phyloP scores from a whole-genome alignment of 2,797 vertebrate species.

The Danio tinwini region DNA sequence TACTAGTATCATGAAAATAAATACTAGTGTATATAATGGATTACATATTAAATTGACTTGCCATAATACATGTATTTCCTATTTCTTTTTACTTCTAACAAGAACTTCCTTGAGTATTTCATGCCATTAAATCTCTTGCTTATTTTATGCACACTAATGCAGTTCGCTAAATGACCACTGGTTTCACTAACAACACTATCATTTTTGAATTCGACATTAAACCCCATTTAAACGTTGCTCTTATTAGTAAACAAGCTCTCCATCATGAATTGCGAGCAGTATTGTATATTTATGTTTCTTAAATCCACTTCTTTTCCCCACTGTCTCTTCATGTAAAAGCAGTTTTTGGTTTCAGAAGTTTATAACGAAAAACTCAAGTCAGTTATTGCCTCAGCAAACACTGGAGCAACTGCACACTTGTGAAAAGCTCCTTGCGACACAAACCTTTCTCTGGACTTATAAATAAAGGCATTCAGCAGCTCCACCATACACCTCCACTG shows the following conservation, averaged over 20 bases:
- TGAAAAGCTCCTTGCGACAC: slow-evolving; percentile 42
- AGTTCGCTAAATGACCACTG: no score
- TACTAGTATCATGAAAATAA: no score
- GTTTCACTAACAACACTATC: no score
- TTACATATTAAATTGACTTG: no score
- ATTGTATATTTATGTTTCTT: background rate
- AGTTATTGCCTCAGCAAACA: slow-evolving; percentile 36
- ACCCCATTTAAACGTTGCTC: background rate
- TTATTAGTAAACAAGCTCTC: background rate
- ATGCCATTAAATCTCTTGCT: no score
- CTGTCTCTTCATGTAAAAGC: background rate
- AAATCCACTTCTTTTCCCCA: background rate
- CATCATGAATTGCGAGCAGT: background rate
- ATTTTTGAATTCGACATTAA: no score
- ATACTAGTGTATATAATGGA: no score
- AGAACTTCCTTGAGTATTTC: no score
- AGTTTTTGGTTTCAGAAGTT: background rate
- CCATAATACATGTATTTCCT: no score
- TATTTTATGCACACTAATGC: no score
- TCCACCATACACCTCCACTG: background rate
- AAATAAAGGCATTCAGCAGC: slow-evolving; percentile 23
- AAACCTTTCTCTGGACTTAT: slow-evolving; percentile 18
- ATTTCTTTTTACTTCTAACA: no score
- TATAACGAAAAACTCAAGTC: background rate
- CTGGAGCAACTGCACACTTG: slow-evolving; percentile 32